phyloP scores from a whole-genome alignment of 2,113 vertebrate genomes.

The Mirza zaza region DNA sequence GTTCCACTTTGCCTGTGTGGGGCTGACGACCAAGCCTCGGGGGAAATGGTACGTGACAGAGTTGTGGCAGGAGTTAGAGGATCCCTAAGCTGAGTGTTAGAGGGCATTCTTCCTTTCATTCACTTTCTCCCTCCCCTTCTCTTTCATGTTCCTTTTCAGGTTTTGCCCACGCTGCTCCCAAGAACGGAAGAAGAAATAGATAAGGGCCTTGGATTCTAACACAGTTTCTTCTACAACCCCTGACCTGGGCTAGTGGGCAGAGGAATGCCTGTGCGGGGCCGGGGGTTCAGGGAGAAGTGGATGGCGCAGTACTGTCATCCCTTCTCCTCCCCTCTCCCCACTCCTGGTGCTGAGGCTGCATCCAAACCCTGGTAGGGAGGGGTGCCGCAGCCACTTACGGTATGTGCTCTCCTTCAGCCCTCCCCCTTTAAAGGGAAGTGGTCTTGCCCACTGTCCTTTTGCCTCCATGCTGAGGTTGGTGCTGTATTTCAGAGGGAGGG shows the following conservation, averaged over 20 bases:
- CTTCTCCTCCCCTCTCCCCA: neutral
- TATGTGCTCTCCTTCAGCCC: slow-evolving; percentile 11
- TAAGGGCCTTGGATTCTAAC: slow-evolving; percentile 42
- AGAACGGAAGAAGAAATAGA: slow-evolving; percentile 90
- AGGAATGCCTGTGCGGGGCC: slow-evolving; percentile 43
- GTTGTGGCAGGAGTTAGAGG: neutral
- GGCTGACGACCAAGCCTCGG: slow-evolving; percentile 96
- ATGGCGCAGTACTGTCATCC: neutral
- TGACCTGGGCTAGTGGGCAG: slow-evolving; percentile 56
- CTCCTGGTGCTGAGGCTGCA: slow-evolving; percentile 70
- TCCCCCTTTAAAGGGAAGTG: slow-evolving; percentile 39
- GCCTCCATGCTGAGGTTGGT: slow-evolving; percentile 77
- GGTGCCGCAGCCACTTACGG: neutral
- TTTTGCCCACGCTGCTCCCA: slow-evolving; percentile 90
- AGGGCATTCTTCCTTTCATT: neutral
- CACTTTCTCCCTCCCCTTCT: neutral
- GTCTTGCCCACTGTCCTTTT: slow-evolving; percentile 54
- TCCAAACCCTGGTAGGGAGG: slow-evolving; percentile 44
- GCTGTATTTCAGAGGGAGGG: slow-evolving; percentile 71
- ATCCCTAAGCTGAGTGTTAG: neutral
- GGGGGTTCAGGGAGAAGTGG: slow-evolving; percentile 44
- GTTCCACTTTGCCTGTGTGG: slow-evolving; percentile 99
- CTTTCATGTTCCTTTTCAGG: slow-evolving; percentile 76
- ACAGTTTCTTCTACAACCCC: slow-evolving; percentile 54
- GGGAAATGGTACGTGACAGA: slow-evolving; percentile 94